Evolutionary conservation across 2,113 vertebrate genomes (phyloP).

Genomic region (Plectropomus leopardus): DNA sequence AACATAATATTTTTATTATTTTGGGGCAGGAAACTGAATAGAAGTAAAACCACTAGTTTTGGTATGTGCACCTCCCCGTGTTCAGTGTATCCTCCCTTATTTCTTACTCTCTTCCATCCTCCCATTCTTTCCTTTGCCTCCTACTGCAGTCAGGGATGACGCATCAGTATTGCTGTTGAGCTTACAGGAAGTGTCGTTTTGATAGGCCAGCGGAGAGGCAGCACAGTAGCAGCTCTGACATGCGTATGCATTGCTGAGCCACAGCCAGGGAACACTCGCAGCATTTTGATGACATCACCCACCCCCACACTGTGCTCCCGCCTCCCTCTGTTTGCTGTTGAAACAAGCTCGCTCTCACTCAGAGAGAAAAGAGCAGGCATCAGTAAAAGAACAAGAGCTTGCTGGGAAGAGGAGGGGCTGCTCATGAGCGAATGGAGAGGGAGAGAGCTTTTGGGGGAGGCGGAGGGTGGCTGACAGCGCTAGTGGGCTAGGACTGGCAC

Average conservation of each 20-base stretch:
- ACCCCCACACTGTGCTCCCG: slow-evolving; percentile 37
- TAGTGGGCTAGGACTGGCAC: slow-evolving; percentile 78
- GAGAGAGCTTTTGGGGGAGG: slow-evolving; percentile 64
- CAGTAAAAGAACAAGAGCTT: slow-evolving; percentile 74
- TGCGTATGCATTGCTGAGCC: slow-evolving; percentile 80
- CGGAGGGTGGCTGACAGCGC: slow-evolving; percentile 72
- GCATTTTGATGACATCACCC: slow-evolving; percentile 87
- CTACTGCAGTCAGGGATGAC: slow-evolving; percentile 84
- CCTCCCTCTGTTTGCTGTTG: slow-evolving; percentile 71
- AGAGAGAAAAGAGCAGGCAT: slow-evolving; percentile 72
- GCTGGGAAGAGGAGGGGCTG: slow-evolving; percentile 78
- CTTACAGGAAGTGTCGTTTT: slow-evolving; percentile 81
- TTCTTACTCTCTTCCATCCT: slow-evolving; percentile 44
- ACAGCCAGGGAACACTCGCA: slow-evolving; percentile 81
- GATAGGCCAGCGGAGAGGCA: slow-evolving; percentile 73
- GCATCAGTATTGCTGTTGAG: slow-evolving; percentile 80
- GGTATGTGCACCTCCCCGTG: neutral
- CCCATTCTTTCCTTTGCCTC: slow-evolving; percentile 60
- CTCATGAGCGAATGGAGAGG: slow-evolving; percentile 74
- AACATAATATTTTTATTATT: slow-evolving; percentile 28
- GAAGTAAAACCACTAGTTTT: neutral
- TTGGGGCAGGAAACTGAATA: slow-evolving; percentile 3
- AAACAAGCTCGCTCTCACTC: slow-evolving; percentile 64
- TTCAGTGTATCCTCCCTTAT: slow-evolving; percentile 5
- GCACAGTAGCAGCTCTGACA: slow-evolving; percentile 78